A percentile compares a stretch with the other conserved stretches of the same genome.
These are phyloP conservation scores for Arnoldichthys spilopterus DNA, from an alignment of 2,797 vertebrate genomes.

Conservation along the genomic window DNA sequence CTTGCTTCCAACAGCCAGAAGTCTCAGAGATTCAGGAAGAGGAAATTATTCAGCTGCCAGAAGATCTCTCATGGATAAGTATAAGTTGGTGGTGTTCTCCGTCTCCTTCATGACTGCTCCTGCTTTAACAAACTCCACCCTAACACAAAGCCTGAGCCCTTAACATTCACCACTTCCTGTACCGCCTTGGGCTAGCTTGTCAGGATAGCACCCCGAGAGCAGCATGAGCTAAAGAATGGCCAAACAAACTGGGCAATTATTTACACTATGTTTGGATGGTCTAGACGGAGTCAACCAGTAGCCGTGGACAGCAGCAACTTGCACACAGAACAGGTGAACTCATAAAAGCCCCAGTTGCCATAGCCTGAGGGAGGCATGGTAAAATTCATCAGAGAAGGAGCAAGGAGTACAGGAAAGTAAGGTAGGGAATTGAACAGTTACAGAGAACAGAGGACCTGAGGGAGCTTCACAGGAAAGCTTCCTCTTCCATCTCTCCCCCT, in stretches of 20 bases:
- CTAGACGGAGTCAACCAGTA: constrained; percentile 72
- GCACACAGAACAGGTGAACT: constrained; percentile 72
- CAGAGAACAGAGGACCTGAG: constrained; percentile 57
- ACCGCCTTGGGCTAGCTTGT: constrained; percentile 65
- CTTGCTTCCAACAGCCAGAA: not conserved
- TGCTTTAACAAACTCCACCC: constrained; percentile 52
- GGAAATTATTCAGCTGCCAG: constrained; percentile 14
- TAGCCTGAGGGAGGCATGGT: constrained; percentile 70
- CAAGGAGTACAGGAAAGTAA: constrained; percentile 51
- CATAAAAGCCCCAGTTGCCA: constrained; percentile 66
- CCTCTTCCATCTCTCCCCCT: constrained; percentile 45
- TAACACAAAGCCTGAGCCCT: constrained; percentile 51
- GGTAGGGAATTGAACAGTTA: constrained; percentile 34
- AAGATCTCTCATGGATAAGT: not conserved
- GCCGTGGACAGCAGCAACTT: constrained; percentile 67
- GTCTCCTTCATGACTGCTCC: constrained; percentile 30
- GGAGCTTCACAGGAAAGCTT: constrained; percentile 61
- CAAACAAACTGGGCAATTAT: constrained; percentile 67
- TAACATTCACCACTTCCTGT: constrained; percentile 68
- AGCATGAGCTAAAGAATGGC: constrained; percentile 33
- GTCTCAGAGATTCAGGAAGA: not conserved
- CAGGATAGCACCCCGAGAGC: constrained; percentile 66
- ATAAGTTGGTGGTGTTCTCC: not conserved
- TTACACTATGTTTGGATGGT: constrained; percentile 66
- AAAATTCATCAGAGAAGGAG: constrained; percentile 70